Evolutionary conservation across 2,113 vertebrate species (phyloP).

Genomic region (Arothron firmamentum): DNA sequence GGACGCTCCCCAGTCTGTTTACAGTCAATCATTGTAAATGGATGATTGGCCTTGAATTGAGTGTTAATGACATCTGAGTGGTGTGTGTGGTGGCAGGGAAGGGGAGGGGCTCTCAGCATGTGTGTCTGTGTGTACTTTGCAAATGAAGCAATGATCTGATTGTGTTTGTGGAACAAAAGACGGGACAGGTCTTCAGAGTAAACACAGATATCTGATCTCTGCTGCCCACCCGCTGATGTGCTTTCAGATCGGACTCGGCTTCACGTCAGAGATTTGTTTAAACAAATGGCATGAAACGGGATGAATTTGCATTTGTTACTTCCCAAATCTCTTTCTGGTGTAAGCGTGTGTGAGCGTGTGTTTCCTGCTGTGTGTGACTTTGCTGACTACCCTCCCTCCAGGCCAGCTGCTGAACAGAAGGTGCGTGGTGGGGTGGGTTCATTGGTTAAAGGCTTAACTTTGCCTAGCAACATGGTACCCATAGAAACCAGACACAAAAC

Average conservation of each 20-base stretch:
- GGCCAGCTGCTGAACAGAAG: slow-evolving; percentile 74
- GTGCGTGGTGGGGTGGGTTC: slow-evolving; percentile 64
- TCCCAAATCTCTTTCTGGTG: background rate
- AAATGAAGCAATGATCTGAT: slow-evolving; percentile 23
- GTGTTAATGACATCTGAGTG: slow-evolving; percentile 58
- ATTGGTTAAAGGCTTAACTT: slow-evolving; percentile 73
- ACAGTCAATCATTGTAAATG: slow-evolving; percentile 64
- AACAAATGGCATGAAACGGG: slow-evolving; percentile 10
- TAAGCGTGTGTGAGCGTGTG: slow-evolving; percentile 6
- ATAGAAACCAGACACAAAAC: slow-evolving; percentile 74
- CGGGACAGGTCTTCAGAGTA: background rate
- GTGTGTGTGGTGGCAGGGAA: slow-evolving; percentile 22
- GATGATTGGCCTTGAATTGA: slow-evolving; percentile 53
- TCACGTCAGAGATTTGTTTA: slow-evolving; percentile 18
- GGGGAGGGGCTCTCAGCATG: background rate
- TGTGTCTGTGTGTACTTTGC: slow-evolving; percentile 3
- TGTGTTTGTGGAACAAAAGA: slow-evolving; percentile 17
- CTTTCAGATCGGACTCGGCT: background rate
- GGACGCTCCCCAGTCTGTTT: slow-evolving; percentile 28
- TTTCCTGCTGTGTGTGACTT: slow-evolving; percentile 44
- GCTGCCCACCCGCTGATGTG: background rate
- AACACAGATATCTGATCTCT: background rate
- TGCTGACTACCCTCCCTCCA: slow-evolving; percentile 56
- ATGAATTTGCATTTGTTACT: slow-evolving; percentile 16
- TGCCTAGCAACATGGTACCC: slow-evolving; percentile 78